These are phyloP conservation scores for Stomatorhinus walkeri DNA, from an alignment of 2,797 vertebrate genomes.

Conservation along the genomic window DNA sequence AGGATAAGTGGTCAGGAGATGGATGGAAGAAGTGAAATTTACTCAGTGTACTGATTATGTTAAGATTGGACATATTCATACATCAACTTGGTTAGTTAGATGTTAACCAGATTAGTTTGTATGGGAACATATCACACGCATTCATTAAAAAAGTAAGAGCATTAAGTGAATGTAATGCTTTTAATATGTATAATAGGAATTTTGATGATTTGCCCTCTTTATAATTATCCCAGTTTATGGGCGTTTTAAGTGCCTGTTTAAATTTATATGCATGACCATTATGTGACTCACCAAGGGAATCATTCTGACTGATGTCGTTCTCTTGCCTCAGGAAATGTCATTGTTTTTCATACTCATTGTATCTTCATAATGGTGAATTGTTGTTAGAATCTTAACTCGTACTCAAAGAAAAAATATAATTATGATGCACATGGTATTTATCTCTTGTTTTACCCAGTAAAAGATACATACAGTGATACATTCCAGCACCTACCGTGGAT, in stretches of 20 bases:
- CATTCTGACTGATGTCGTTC: constrained; percentile 14
- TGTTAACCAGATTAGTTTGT: background rate
- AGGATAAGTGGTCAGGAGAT: background rate
- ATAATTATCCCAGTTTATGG: constrained; percentile 18
- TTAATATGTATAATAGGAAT: constrained; percentile 12
- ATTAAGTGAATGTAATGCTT: background rate
- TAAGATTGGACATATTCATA: background rate
- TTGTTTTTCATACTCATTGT: background rate
- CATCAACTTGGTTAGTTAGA: background rate
- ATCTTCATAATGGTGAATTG: background rate
- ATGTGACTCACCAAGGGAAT: background rate
- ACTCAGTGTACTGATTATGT: background rate
- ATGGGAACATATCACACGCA: background rate
- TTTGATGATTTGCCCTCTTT: constrained; percentile 17
- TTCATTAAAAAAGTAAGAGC: background rate
- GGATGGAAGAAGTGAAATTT: background rate
- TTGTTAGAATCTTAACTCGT: background rate
- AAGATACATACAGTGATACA: background rate
- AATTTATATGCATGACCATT: constrained; percentile 14
- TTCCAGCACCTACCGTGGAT: background rate
- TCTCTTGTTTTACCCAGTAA: background rate
- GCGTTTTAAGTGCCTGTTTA: constrained; percentile 20
- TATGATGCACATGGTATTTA: background rate
- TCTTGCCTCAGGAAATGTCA: background rate
- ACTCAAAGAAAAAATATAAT: background rate